These are phyloP conservation scores for Leptinotarsa lineolata DNA, from an alignment of 1,140 invertebrate genomes.

Conservation along the genomic window DNA sequence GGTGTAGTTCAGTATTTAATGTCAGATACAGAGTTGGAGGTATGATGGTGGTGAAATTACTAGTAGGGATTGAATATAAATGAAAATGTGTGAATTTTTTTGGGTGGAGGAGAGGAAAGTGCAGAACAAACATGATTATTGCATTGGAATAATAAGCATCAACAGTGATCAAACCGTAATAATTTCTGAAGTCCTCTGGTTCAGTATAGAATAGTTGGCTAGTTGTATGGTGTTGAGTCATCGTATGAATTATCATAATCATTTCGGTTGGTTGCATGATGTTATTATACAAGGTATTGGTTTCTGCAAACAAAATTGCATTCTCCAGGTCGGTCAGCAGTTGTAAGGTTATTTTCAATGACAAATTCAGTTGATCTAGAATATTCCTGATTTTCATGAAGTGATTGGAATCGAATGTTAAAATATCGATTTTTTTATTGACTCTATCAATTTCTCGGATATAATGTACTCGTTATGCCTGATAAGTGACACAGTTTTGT, in stretches of 20 bases:
- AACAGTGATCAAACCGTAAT: not conserved
- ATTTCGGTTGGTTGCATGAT: conserved; percentile 19
- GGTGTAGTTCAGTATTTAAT: too few relatives aligned
- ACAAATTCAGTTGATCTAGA: conserved; percentile 24
- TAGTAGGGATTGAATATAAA: not conserved
- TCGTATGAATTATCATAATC: conserved; percentile 9
- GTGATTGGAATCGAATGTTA: not conserved
- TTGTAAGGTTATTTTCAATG: conserved; percentile 19
- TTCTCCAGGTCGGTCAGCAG: conserved; percentile 11
- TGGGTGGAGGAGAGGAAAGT: not conserved
- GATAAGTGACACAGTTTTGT: conserved; percentile 4
- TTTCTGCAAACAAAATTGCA: conserved; percentile 30
- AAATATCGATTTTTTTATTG: not conserved
- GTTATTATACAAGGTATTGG: too few relatives aligned
- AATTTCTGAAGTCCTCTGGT: not conserved
- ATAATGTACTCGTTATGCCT: conserved; percentile 15
- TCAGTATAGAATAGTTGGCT: not conserved
- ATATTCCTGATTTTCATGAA: conserved; percentile 9
- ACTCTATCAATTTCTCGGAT: conserved; percentile 10
- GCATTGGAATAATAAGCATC: conserved; percentile 1
- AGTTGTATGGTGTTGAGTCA: not conserved
- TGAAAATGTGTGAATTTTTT: not conserved
- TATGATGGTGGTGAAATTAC: conserved; percentile 12
- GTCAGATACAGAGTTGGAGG: too few relatives aligned
- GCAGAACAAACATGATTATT: not conserved